Evolutionary conservation across 1,140 invertebrate species (phyloP).

Genomic region (Macrosteles quadrilineatus): DNA sequence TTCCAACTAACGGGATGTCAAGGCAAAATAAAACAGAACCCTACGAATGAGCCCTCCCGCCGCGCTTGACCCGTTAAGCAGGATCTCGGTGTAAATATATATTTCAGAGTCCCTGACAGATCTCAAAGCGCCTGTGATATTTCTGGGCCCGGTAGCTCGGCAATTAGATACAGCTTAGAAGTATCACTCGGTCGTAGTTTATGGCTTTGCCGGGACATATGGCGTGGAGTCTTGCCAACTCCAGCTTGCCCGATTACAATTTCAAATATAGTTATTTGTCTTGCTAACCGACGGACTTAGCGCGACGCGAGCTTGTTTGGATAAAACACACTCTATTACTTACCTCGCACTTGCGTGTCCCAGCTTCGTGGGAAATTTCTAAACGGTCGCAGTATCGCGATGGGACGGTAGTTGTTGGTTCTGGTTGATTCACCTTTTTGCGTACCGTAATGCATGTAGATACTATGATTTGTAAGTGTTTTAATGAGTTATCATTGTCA

Average conservation of each 20-base stretch:
- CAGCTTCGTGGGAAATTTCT: too few species aligned
- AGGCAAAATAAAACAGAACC: too few species aligned
- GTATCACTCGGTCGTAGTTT: not conserved
- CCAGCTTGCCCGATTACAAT: not conserved
- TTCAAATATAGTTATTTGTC: slow-evolving; percentile 17
- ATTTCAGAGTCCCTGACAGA: slow-evolving; percentile 2
- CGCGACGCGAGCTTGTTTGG: slow-evolving; percentile 1
- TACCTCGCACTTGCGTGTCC: too few species aligned
- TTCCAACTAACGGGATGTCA: too few species aligned
- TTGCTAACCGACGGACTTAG: not conserved
- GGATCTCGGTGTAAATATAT: not conserved
- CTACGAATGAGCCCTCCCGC: too few species aligned
- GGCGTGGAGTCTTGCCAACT: not conserved
- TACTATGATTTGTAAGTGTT: too few species aligned
- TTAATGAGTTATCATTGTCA: too few species aligned
- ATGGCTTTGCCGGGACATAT: not conserved
- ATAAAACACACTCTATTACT: not conserved
- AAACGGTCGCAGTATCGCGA: too few species aligned
- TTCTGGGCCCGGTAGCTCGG: not conserved
- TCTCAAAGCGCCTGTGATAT: slow-evolving; percentile 4
- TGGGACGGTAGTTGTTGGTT: too few species aligned
- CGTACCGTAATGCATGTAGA: too few species aligned
- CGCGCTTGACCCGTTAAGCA: not conserved
- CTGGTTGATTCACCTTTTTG: too few species aligned
- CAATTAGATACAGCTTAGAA: not conserved